A percentile compares a stretch with the other conserved stretches of the same genome.
Evolutionary conservation across 2,888 invertebrate species (phyloP).

Genomic region (Monochamus alternatus): DNA sequence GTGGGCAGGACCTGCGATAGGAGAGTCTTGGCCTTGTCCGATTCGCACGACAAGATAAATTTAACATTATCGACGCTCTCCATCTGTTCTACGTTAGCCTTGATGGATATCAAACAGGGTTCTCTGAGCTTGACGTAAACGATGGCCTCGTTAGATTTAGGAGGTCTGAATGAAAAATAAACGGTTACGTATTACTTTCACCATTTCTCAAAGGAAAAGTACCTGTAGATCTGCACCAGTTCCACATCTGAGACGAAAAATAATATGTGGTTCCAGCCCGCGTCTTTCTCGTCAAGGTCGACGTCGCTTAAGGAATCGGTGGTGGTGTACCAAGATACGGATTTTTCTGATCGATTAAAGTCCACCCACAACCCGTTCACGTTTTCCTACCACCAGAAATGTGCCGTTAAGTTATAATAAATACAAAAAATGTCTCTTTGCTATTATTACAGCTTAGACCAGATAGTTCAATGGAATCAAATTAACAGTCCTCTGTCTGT

Average conservation of each 20-base stretch:
- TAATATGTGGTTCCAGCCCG: conserved; percentile 34
- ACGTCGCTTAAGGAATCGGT: conserved; percentile 14
- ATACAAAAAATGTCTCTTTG: too few relatives aligned
- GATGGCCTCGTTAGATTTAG: conserved; percentile 6
- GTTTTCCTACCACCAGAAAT: conserved; percentile 20
- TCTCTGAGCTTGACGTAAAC: conserved; percentile 28
- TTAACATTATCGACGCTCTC: conserved; percentile 14
- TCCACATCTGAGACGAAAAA: conserved; percentile 43
- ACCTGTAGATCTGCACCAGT: conserved; percentile 24
- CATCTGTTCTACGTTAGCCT: conserved; percentile 8
- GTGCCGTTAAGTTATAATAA: too few relatives aligned
- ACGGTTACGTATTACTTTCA: neutral
- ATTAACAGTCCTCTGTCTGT: too few relatives aligned
- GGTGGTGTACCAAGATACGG: conserved; percentile 43
- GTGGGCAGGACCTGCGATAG: conserved; percentile 31
- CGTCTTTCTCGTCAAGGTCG: neutral
- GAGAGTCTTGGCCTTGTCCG: conserved; percentile 4
- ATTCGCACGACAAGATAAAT: conserved; percentile 26
- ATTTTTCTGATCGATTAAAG: conserved; percentile 41
- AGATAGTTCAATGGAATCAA: too few relatives aligned
- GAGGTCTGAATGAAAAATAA: conserved; percentile 16
- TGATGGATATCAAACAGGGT: conserved; percentile 27
- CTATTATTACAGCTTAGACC: too few relatives aligned
- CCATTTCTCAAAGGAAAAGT: neutral
- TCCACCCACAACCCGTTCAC: conserved; percentile 43